Evolutionary conservation across 35 echinoderm and acorn worm species (phyloP).

Genomic region (Anneissia japonica): DNA sequence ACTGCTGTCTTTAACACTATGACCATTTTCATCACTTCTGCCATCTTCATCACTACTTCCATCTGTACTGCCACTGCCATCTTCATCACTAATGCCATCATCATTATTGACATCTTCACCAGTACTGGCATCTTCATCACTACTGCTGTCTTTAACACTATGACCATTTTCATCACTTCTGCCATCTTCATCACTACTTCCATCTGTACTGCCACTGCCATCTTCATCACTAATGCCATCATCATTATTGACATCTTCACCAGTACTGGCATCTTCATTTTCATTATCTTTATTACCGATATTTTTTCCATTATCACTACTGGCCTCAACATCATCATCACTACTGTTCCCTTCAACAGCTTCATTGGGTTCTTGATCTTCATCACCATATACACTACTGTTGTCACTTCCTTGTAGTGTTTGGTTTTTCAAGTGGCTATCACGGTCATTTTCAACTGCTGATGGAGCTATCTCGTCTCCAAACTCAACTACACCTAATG

Average conservation of each 20-base stretch:
- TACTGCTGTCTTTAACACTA: background rate
- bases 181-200: background rate
- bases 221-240: background rate
- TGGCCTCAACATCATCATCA: no score
- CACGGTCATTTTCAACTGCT: no score
- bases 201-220: no score
- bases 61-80: no score
- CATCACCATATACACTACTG: no score
- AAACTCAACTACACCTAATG: background rate
- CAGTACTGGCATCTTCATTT: no score
- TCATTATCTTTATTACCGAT: no score
- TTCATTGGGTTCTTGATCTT: no score
- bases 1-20: background rate
- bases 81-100: background rate
- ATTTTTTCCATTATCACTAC: no score
- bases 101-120: background rate
- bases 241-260: background rate
- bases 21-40: background rate
- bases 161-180: background rate
- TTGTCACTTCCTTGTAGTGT: no score
- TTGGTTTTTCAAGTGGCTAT: no score
- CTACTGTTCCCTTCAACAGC: no score
- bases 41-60: background rate
- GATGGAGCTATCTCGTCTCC: background rate
- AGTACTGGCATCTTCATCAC: slow-evolving; percentile 3